A percentile compares a stretch with the other conserved stretches of the same genome.
phyloP scores from a whole-genome alignment of 2,888 invertebrate genomes.

The Chaitophorus viminalis region DNA sequence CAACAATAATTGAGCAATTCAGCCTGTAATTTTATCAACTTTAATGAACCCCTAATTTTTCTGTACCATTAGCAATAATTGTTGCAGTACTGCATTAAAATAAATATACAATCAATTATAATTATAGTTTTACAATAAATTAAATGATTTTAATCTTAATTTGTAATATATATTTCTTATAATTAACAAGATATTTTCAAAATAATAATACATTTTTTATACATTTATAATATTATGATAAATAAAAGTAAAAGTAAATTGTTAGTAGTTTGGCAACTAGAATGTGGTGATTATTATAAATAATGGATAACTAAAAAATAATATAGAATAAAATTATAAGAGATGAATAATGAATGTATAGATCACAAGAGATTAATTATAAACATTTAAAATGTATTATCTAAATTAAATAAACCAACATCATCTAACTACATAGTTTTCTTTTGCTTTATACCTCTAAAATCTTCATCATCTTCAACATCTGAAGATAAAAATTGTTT shows the following conservation, averaged over 20 bases:
- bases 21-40: too few species aligned
- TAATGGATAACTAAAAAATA: background rate
- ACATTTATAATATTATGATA: background rate
- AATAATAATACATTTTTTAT: background rate
- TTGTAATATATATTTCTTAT: too few species aligned
- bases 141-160: too few species aligned
- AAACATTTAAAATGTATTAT: too few species aligned
- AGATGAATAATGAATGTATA: background rate
- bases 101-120: too few species aligned
- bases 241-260: background rate
- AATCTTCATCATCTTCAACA: background rate
- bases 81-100: too few species aligned
- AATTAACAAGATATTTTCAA: too few species aligned
- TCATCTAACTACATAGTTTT: background rate
- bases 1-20: too few species aligned
- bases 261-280: background rate
- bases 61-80: too few species aligned
- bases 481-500: background rate
- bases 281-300: background rate
- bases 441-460: constrained; percentile 16
- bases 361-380: too few species aligned
- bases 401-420: background rate
- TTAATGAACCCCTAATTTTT: too few species aligned
- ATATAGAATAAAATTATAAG: background rate
- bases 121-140: too few species aligned